Evolutionary conservation across 2,113 vertebrate genomes (phyloP).

Genomic region (Urocolius indicus): DNA sequence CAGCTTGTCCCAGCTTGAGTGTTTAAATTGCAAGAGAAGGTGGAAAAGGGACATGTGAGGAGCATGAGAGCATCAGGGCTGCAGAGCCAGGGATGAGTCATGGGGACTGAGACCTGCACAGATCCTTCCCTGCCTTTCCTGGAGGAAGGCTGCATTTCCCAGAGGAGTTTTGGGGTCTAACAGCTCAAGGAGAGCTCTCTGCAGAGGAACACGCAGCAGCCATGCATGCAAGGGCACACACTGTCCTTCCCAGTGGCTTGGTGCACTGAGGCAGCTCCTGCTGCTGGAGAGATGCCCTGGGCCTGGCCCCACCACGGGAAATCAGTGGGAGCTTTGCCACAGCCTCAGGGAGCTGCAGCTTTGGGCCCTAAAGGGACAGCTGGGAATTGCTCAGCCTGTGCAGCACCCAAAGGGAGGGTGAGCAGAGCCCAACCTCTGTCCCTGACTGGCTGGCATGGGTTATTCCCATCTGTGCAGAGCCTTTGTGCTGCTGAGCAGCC

Average conservation of each 20-base stretch:
- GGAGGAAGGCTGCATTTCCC: not conserved
- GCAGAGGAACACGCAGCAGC: not conserved
- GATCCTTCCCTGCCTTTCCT: not conserved
- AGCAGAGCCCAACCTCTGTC: not conserved
- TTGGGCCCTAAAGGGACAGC: constrained; percentile 8
- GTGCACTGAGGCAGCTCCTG: not conserved
- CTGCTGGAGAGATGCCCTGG: not conserved
- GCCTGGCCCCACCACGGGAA: not conserved
- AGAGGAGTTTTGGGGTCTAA: not conserved
- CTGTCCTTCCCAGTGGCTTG: not conserved
- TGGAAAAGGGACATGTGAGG: not conserved
- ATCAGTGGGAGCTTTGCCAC: not conserved
- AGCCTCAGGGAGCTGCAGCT: not conserved
- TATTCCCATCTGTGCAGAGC: not conserved
- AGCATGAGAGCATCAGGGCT: not conserved
- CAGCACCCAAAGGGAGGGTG: rapidly evolving
- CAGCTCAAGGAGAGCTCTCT: rapidly evolving
- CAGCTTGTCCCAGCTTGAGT: not conserved
- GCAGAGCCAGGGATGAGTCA: not conserved
- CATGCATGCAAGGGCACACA: not conserved
- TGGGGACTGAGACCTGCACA: not conserved
- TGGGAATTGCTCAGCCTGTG: not conserved
- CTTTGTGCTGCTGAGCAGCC: not conserved
- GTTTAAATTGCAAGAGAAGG: not conserved
- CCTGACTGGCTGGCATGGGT: not conserved